Base-by-base conservation (phyloP, 2,888 invertebrate genomes). In the Noctua janthe region DNA sequence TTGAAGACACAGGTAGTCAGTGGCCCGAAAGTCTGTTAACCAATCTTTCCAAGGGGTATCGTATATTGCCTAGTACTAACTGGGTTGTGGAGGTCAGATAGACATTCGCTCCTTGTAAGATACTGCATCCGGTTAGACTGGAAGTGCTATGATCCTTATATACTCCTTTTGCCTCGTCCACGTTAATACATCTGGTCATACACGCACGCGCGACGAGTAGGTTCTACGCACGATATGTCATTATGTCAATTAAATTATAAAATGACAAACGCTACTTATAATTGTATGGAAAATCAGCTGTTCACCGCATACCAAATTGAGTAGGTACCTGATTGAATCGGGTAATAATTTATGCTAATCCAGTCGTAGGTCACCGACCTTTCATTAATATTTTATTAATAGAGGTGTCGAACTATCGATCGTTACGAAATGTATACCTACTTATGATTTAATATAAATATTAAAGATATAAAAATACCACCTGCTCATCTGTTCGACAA, bases 351-450 rank as follows among this genome's bases (percentile, higher is more conserved):
- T 54, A 20, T 54, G 7, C 20, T 54, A 20, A 86, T 80, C 51
- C 43, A 69, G 35, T n/a, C 20, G 73, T 71, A 70, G 81, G 74
- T 86, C 81, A 80, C 71, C 81, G 73, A 86, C 76, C 87, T 80
- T 77, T 54, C 64, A 71, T 62, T 39, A 75, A 80, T 67, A 15
- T 6, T 64, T 62, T 67, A 87, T 81, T 70, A 76, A 78, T 78
- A 76, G 15, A 72, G 15, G 59, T n/a, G n/a, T n/a, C 59, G 23
- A n/a, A 13, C n/a, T 49, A 29, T 71, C 39, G 71, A 74, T 71
- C 56, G 54, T 56, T 15, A 59, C 23, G 67, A 56, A 64, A 66
- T 54, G 15, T 72, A 35, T 51, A 39, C 8, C n/a, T 20, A 35
- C 17, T 73, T 67, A 20, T 62, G 2, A 72, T 78, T 56, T 74